Evolutionary conservation across 1,140 invertebrate genomes (phyloP).

Genomic region (Probaryconus sp.): DNA sequence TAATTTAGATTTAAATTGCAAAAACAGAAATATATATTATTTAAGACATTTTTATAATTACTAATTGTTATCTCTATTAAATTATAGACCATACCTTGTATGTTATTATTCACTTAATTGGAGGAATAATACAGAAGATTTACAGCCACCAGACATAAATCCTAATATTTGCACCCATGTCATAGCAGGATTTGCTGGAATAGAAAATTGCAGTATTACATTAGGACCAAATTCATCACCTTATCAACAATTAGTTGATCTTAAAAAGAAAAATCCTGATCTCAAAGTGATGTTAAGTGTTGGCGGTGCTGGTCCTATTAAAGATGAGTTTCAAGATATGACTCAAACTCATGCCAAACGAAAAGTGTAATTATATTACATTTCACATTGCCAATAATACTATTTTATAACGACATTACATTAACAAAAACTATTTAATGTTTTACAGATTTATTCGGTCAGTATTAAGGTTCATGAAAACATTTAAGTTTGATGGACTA

Average conservation of each 20-base stretch:
- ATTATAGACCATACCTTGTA: no score
- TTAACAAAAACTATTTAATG: conserved; percentile 3
- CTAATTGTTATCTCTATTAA: no score
- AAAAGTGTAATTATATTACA: conserved; percentile 76
- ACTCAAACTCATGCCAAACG: conserved; percentile 83
- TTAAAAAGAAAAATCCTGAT: conserved; percentile 83
- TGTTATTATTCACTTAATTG: no score
- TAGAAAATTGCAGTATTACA: conserved; percentile 82
- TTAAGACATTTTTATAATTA: no score
- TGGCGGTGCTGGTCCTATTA: conserved; percentile 81
- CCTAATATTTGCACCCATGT: conserved; percentile 89
- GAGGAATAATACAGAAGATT: no score
- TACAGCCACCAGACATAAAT: conserved; percentile 80
- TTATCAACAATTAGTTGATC: conserved; percentile 78
- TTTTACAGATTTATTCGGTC: conserved; percentile 83
- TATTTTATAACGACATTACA: neutral
- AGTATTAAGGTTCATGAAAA: conserved; percentile 80
- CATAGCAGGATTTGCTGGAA: conserved; percentile 84
- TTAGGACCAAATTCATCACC: conserved; percentile 72
- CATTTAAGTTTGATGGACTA: conserved; percentile 86
- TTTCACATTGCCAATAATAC: neutral
- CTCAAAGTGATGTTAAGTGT: conserved; percentile 89
- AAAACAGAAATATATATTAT: no score
- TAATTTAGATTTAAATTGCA: no score
- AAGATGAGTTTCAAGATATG: conserved; percentile 81